These are phyloP conservation scores for Spondyliosoma cantharus DNA, from an alignment of 2,797 vertebrate genomes.

Conservation along the genomic window DNA sequence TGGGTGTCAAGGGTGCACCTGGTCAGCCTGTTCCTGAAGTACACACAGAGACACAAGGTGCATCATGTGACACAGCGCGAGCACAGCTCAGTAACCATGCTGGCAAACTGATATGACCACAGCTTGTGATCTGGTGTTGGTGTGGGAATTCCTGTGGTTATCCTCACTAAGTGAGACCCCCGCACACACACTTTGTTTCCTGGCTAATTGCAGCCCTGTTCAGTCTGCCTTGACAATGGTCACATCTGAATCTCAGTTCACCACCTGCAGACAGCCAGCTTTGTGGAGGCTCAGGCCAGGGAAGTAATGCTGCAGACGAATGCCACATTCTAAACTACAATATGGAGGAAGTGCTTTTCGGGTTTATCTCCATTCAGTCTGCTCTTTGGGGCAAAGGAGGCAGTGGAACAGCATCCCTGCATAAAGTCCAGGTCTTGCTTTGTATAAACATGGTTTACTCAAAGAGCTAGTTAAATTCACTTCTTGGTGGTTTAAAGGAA, in stretches of 20 bases:
- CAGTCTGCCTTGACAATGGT: constrained; percentile 11
- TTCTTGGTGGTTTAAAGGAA: constrained; percentile 15
- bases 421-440: constrained; percentile 2
- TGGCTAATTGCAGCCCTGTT: constrained; percentile 10
- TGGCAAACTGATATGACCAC: not conserved
- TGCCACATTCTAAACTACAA: not conserved
- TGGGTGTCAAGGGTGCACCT: not conserved
- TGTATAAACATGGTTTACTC: constrained; percentile 10
- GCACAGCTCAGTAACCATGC: not conserved
- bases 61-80: constrained; percentile 13
- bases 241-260: constrained; percentile 3
- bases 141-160: constrained; percentile 15
- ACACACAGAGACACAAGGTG: not conserved
- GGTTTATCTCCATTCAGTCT: not conserved
- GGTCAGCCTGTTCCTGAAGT: not conserved
- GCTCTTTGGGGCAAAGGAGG: not conserved
- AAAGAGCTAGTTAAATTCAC: constrained; percentile 11
- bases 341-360: not conserved
- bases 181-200: not conserved
- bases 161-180: not conserved
- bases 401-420: not conserved
- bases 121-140: not conserved
- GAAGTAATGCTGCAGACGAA: not conserved
- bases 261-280: not conserved
- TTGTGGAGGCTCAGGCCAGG: not conserved